Conservation (phyloP, 2,797 vertebrate genomes). For the Mastacembelus armatus region DNA sequence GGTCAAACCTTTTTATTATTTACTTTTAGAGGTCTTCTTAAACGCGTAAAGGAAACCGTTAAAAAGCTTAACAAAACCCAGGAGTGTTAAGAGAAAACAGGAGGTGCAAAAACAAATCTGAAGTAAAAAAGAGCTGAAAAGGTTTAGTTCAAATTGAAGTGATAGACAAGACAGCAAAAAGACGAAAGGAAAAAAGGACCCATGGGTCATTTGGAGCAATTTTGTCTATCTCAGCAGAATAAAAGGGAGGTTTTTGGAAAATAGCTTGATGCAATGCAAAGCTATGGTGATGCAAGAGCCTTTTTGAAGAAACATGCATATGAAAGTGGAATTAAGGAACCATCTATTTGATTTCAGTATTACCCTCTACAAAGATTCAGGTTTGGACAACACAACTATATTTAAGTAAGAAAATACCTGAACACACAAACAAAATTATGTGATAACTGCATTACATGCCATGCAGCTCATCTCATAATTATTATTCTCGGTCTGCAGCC, state of each 20-base stretch:
- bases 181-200: background rate
- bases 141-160: conserved; percentile 15
- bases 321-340: conserved; percentile 30
- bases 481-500: background rate
- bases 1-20: conserved; percentile 2
- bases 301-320: conserved; percentile 32
- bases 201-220: conserved; percentile 3
- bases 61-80: background rate
- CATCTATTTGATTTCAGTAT: background rate
- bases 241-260: conserved; percentile 26
- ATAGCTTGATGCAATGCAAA: conserved; percentile 46
- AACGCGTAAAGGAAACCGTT: conserved; percentile 26
- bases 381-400: background rate
- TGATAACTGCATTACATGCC: too few species aligned
- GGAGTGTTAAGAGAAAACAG: background rate
- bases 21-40: background rate
- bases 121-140: too few species aligned
- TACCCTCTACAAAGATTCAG: background rate
- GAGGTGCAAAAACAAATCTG: conserved; percentile 8
- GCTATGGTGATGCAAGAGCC: conserved; percentile 48
- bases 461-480: too few species aligned
- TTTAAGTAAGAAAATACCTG: too few species aligned
- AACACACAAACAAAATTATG: too few species aligned
- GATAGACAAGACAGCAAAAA: background rate
- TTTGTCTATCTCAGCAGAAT: conserved; percentile 30